phyloP scores from a whole-genome alignment of 1,140 invertebrate species.

The Zaprionus taronus region DNA sequence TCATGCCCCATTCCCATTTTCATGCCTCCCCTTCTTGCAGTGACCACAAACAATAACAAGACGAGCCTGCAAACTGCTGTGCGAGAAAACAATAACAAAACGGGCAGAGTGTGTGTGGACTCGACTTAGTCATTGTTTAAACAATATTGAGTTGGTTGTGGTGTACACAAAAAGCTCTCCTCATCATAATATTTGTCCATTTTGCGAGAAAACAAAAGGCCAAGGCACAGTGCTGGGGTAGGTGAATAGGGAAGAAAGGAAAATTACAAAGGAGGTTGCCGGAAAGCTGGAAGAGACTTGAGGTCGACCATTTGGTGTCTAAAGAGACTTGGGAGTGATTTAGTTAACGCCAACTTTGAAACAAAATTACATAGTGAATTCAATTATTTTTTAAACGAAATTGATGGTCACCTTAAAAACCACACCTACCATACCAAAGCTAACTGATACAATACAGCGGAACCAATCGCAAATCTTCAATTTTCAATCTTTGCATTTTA shows the following conservation, averaged over 20 bases:
- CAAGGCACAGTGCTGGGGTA: constrained; percentile 6
- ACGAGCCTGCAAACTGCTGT: constrained; percentile 6
- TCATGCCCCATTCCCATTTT: neutral
- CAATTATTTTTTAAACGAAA: neutral
- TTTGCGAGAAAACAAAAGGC: constrained; percentile 24
- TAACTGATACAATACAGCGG: neutral
- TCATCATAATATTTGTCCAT: constrained; percentile 35
- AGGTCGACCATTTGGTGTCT: too few relatives aligned
- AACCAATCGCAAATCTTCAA: neutral
- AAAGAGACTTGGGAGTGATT: too few relatives aligned
- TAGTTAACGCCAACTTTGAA: too few relatives aligned
- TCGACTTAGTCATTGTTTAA: constrained; percentile 25
- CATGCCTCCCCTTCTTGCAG: neutral
- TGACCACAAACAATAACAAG: constrained; percentile 30
- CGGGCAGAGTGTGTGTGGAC: constrained; percentile 6
- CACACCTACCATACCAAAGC: neutral
- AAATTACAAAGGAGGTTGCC: neutral
- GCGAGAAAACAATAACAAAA: constrained; percentile 16
- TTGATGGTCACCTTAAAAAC: neutral
- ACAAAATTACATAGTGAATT: too few relatives aligned
- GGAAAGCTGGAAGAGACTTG: too few relatives aligned
- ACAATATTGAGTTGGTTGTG: constrained; percentile 27
- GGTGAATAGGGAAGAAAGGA: neutral
- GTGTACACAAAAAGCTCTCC: constrained; percentile 21
- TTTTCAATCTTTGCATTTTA: neutral